Percentiles rank a stretch among this genome's conserved stretches.
phyloP scores from a whole-genome alignment of 2,797 vertebrate genomes.

The Heliangelus exortis region DNA sequence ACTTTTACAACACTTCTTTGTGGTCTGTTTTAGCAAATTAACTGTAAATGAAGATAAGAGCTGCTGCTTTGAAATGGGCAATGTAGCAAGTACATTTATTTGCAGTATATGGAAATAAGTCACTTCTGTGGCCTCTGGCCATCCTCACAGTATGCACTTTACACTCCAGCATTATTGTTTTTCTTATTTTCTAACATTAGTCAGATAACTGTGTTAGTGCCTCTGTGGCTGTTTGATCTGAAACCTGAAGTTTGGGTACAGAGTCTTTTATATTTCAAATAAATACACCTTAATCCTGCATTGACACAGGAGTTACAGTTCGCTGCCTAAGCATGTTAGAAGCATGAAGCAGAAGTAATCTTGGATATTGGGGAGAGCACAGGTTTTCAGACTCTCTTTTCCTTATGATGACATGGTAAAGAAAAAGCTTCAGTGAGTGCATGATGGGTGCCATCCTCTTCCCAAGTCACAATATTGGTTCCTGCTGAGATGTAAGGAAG shows the following conservation, averaged over 20 bases:
- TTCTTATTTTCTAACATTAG: neutral
- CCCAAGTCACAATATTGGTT: rapidly evolving
- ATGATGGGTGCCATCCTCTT: neutral
- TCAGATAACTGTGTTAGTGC: neutral
- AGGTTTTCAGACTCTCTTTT: neutral
- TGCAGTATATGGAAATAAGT: rapidly evolving
- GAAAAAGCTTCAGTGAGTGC: neutral
- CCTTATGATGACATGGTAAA: neutral
- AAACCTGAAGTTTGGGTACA: neutral
- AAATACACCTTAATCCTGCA: neutral
- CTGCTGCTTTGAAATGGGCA: neutral
- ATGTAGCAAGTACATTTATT: neutral
- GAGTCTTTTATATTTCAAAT: neutral
- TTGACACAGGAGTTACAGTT: neutral
- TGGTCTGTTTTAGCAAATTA: neutral
- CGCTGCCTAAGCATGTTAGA: neutral
- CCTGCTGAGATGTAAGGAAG: neutral
- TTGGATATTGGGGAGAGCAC: neutral
- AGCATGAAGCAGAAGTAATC: neutral
- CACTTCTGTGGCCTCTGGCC: neutral
- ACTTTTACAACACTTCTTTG: neutral
- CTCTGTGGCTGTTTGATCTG: neutral
- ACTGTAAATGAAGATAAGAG: slow-evolving; percentile 5
- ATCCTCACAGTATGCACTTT: neutral
- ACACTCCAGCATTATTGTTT: rapidly evolving